Percentiles rank a stretch among this genome's conserved stretches.
Evolutionary conservation across 2,888 invertebrate species (phyloP).

Genomic region (Strigamia transsilvanica): DNA sequence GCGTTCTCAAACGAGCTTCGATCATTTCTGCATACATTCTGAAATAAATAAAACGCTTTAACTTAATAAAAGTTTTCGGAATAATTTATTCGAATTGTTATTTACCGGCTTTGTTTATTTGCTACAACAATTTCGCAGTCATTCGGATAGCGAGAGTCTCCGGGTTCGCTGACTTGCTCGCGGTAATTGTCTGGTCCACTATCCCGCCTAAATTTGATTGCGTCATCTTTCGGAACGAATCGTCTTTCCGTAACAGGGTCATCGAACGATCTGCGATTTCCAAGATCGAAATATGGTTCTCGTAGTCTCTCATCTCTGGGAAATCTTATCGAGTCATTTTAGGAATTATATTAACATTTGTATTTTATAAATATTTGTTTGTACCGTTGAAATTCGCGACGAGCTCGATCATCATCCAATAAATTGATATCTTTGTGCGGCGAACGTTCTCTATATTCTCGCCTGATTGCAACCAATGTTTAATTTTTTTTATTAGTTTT

Average conservation of each 20-base stretch:
- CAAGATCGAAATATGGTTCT: constrained; percentile 17
- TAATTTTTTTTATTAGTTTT: not conserved
- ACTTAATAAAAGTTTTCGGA: not conserved
- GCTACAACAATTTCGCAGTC: constrained; percentile 93
- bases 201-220: constrained; percentile 1
- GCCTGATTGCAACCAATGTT: not conserved
- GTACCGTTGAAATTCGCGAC: not conserved
- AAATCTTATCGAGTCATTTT: constrained; percentile 29
- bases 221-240: constrained; percentile 19
- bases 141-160: constrained; percentile 65
- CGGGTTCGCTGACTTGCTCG: not conserved
- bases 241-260: not conserved
- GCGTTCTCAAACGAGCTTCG: constrained; percentile 78
- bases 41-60: not conserved
- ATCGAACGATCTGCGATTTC: constrained; percentile 14
- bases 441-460: constrained; percentile 40
- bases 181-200: not conserved
- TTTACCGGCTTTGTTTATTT: constrained; percentile 82
- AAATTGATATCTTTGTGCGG: constrained; percentile 40
- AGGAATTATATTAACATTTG: not conserved
- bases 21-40: constrained; percentile 89
- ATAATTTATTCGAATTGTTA: constrained; percentile 9
- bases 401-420: constrained; percentile 39
- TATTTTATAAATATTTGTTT: not conserved
- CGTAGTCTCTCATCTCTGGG: constrained; percentile 14